Evolutionary conservation across 2,888 invertebrate species (phyloP).

Genomic region (Eurytoma adleriae): DNA sequence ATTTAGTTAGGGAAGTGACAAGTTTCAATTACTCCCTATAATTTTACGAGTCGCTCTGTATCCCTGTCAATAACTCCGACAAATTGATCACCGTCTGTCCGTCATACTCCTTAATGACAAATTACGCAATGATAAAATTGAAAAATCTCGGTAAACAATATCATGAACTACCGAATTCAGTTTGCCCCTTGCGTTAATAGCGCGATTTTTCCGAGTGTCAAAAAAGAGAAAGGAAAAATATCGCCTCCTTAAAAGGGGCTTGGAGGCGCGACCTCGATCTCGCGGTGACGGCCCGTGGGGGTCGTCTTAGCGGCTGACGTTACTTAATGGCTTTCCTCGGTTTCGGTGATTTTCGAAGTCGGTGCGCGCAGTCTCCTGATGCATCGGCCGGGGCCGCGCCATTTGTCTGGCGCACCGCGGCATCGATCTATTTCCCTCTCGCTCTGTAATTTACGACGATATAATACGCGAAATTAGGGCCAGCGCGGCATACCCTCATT

Average conservation of each 20-base stretch:
- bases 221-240: not conserved
- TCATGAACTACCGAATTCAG: too few relatives aligned
- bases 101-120: too few relatives aligned
- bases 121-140: too few relatives aligned
- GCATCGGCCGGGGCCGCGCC: not conserved
- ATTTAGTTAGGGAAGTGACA: too few relatives aligned
- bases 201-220: not conserved
- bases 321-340: conserved; percentile 23
- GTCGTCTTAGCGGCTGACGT: not conserved
- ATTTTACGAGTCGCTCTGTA: too few relatives aligned
- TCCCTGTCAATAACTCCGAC: too few relatives aligned
- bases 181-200: not conserved
- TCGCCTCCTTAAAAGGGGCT: conserved; percentile 6
- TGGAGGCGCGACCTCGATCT: not conserved
- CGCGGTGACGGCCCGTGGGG: not conserved
- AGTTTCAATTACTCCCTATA: too few relatives aligned
- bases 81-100: too few relatives aligned
- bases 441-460: not conserved
- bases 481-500: not conserved
- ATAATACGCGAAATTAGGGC: not conserved
- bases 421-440: not conserved
- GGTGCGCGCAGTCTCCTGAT: conserved; percentile 8
- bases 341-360: conserved; percentile 26
- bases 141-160: too few relatives aligned
- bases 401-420: not conserved